These are phyloP conservation scores for Cotesia chilonis DNA, from an alignment of 1,140 invertebrate species.

Conservation along the genomic window DNA sequence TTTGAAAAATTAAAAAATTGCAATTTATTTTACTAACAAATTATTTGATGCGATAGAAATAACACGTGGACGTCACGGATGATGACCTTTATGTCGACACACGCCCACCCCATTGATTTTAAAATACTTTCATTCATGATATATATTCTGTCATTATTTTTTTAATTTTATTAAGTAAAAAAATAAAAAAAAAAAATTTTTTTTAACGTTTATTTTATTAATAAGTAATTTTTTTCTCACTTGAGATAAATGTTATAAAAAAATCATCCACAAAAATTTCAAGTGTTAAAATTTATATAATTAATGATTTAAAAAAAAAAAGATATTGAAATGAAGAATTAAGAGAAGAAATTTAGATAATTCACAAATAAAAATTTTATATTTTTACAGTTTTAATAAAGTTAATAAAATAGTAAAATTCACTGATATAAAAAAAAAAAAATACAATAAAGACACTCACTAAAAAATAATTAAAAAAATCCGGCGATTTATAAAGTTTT, in stretches of 20 bases:
- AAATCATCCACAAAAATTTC: not conserved
- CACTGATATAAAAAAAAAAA: too few relatives aligned
- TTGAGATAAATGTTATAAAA: not conserved
- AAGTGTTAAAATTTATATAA: too few relatives aligned
- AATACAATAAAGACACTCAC: too few relatives aligned
- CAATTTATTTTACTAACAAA: slow-evolving; percentile 32
- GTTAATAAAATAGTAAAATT: too few relatives aligned
- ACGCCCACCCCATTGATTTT: slow-evolving; percentile 60
- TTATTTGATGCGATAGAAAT: slow-evolving; percentile 55
- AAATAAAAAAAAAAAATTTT: too few relatives aligned
- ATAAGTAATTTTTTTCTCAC: not conserved
- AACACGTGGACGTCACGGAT: slow-evolving; percentile 55
- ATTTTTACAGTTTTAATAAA: too few relatives aligned
- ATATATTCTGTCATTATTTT: slow-evolving; percentile 36
- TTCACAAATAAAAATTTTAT: too few relatives aligned
- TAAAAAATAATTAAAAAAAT: not conserved
- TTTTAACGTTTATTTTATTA: not conserved
- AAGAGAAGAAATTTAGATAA: too few relatives aligned
- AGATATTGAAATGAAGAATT: too few relatives aligned
- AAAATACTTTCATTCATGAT: slow-evolving; percentile 57
- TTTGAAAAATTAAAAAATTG: too few relatives aligned
- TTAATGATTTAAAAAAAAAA: too few relatives aligned
- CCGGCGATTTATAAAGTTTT: not conserved
- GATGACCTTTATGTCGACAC: slow-evolving; percentile 46
- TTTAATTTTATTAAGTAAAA: too few relatives aligned